These are phyloP conservation scores for Cyclophora albipunctata DNA, from an alignment of 2,888 invertebrate genomes.

Conservation along the genomic window DNA sequence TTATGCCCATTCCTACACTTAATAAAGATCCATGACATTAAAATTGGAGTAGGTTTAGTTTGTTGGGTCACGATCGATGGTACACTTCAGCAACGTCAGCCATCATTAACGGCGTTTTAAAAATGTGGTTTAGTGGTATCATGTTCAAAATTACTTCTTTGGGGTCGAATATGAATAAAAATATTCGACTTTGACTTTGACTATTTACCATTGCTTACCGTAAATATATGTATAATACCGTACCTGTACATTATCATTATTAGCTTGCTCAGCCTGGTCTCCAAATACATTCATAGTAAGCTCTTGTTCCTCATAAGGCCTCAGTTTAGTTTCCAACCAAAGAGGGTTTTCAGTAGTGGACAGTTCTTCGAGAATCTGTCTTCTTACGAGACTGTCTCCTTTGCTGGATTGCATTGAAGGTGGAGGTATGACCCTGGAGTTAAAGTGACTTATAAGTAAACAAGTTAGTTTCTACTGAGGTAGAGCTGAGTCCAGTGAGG, in stretches of 20 bases:
- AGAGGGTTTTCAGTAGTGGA: constrained; percentile 94
- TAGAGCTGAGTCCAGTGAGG: too few relatives aligned
- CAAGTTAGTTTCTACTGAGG: background rate
- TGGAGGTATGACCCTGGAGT: constrained; percentile 82
- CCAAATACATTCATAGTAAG: constrained; percentile 93
- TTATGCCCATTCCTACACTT: too few relatives aligned
- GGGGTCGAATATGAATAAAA: too few relatives aligned
- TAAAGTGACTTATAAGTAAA: background rate
- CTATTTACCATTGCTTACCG: too few relatives aligned
- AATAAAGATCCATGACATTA: too few relatives aligned
- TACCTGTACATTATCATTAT: constrained; percentile 40
- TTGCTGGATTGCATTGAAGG: constrained; percentile 87
- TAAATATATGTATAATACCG: background rate
- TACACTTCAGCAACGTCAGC: too few relatives aligned
- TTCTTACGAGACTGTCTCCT: constrained; percentile 88
- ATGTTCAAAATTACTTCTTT: too few relatives aligned
- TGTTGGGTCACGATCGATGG: too few relatives aligned
- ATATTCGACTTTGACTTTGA: too few relatives aligned
- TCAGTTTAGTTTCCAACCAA: constrained; percentile 93
- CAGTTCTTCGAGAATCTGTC: constrained; percentile 88
- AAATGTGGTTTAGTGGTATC: too few relatives aligned
- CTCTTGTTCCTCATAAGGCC: constrained; percentile 94
- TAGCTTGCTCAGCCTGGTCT: constrained; percentile 60
- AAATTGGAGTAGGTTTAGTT: too few relatives aligned
- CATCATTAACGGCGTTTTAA: too few relatives aligned